Base-by-base conservation (phyloP, 2,797 vertebrate species). In the Amniataba percoides region DNA sequence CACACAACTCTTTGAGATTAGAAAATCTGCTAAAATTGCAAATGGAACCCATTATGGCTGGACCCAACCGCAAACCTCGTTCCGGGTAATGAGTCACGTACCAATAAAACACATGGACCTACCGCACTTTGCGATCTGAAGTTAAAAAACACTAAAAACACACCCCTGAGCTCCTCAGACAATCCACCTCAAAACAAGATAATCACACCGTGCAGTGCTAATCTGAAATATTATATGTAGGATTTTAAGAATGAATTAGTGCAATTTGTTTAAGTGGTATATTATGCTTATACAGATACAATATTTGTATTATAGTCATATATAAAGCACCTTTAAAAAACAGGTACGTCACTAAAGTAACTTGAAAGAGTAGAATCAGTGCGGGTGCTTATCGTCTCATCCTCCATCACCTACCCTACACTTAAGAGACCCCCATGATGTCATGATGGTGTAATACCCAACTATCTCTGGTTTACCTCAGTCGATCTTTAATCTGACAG, bases 391-490 rank as follows among this genome's bases (percentile, higher is more conserved):
- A 19, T 70, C 21, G 52, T 45, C 31, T 59, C 7, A 15, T 39
- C 8, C 14, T 9, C 34, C 34, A 36, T 36, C 19, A 31, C 16
- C 25, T 23, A 15, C 10, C 3, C 8, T 39, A 42, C 19, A 39
- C 58, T 46, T 73, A 45, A 63, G 69, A 74, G 66, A 80, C 63
- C 63, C 27, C 45, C 13, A 25, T 87, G 76, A 88, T 85, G 67
- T 86, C 81, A 88, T 64, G 7, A 27, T 77, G 67, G 57, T 79
- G 60, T 73, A 77, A 83, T 43, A 77, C 52, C 71, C 59, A 21
- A 78, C 65, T 78, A 69, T 77, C 56, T 89, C 71, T 82, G 86
- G 73, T 87, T 84, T 74, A 71, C 69, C 77, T 89, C 80, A 78
- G 36, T 81, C 21, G 18, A 74, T 80, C 69, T 82, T 72, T 84